Conservation (phyloP, 2,797 vertebrate genomes). For the Dromococcyx pavoninus region DNA sequence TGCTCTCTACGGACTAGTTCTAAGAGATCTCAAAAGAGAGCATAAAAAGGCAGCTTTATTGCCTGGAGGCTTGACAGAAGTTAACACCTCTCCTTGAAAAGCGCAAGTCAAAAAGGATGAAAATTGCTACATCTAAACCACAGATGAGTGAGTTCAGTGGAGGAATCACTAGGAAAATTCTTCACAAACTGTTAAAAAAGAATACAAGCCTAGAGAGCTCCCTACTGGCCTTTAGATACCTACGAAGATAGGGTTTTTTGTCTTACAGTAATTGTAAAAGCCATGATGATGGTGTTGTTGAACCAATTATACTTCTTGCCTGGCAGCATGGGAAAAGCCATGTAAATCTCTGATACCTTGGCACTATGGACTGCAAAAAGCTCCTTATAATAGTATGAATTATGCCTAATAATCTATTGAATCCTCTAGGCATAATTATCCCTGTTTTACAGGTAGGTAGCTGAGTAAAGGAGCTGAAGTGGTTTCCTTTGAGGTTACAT, state of each 20-base stretch:
- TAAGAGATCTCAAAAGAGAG: conserved; percentile 39
- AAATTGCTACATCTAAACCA: conserved; percentile 1
- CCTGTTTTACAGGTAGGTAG: neutral
- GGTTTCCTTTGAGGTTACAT: neutral
- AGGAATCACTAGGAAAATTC: neutral
- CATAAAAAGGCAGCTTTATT: conserved; percentile 60
- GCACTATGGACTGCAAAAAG: neutral
- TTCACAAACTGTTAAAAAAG: neutral
- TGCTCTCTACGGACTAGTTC: neutral
- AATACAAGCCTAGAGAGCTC: conserved; percentile 13
- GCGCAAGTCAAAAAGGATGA: conserved; percentile 36
- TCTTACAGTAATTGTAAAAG: neutral
- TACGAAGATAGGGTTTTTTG: neutral
- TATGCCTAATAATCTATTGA: neutral
- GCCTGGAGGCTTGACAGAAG: conserved; percentile 61
- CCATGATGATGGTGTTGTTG: neutral
- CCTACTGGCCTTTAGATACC: neutral
- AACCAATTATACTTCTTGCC: neutral
- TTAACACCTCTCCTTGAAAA: conserved; percentile 58
- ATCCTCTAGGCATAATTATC: neutral
- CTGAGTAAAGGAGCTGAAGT: neutral
- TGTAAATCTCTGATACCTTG: neutral
- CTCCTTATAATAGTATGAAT: neutral
- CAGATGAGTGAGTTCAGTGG: neutral
- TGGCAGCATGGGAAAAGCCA: neutral